phyloP scores from a whole-genome alignment of 1,140 invertebrate genomes.

The Magallana ariakensis region DNA sequence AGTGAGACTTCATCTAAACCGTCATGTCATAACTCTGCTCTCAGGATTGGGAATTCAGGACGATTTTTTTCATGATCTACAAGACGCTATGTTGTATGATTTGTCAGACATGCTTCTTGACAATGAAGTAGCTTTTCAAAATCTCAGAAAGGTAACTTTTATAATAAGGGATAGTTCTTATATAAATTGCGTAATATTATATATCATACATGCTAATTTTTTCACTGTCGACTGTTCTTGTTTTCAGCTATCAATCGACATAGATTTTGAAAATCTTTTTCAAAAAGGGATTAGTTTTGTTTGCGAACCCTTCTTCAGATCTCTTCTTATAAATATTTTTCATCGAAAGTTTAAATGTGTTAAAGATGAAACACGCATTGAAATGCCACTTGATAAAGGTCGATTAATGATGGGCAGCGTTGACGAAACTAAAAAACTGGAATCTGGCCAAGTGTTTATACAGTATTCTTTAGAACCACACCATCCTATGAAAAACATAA shows the following conservation, averaged over 20 bases:
- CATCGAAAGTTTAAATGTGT: conserved; percentile 24
- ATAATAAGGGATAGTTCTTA: no score
- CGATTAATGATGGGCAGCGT: conserved; percentile 41
- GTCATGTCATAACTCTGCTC: conserved; percentile 46
- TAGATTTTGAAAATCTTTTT: conserved; percentile 14
- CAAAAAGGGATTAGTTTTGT: conserved; percentile 28
- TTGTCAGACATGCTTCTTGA: conserved; percentile 39
- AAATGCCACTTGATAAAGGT: conserved; percentile 10
- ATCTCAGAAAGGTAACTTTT: background rate
- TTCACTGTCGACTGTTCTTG: background rate
- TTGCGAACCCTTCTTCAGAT: conserved; percentile 40
- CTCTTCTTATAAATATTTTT: conserved; percentile 40
- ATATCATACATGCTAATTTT: no score
- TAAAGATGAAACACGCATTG: background rate
- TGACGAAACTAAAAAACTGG: conserved; percentile 40
- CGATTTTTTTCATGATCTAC: conserved; percentile 27
- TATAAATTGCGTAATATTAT: no score
- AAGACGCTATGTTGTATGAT: conserved; percentile 28
- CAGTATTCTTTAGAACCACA: conserved; percentile 8
- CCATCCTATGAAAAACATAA: background rate
- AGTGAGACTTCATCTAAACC: conserved; percentile 37
- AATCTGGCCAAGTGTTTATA: conserved; percentile 45
- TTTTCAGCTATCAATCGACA: conserved; percentile 14
- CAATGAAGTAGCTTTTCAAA: background rate
- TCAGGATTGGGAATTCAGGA: conserved; percentile 46